Percentiles rank a stretch among this genome's conserved stretches.
These are phyloP conservation scores for Anhinga anhinga DNA, from an alignment of 2,113 vertebrate species.

Conservation along the genomic window DNA sequence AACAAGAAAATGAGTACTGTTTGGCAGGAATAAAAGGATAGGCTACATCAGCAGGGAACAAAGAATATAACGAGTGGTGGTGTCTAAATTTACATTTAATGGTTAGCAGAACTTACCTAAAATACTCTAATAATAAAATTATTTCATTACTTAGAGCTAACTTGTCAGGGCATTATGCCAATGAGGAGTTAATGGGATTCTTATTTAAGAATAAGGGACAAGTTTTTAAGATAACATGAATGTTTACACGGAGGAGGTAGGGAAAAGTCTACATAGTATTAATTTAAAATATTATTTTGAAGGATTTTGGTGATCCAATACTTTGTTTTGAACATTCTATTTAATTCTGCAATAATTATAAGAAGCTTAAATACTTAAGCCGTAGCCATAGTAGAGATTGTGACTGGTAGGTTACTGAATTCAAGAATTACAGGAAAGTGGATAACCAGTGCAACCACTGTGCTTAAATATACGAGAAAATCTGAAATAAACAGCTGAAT, in stretches of 20 bases:
- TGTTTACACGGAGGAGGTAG: background rate
- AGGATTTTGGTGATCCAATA: background rate
- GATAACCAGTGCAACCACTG: background rate
- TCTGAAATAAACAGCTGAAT: background rate
- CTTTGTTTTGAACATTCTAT: background rate
- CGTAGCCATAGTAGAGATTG: background rate
- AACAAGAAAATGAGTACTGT: background rate
- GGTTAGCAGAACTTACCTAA: background rate
- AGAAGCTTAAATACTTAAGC: background rate
- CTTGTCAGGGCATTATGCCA: background rate
- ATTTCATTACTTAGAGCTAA: background rate
- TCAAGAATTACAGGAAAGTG: background rate
- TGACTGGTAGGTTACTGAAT: background rate
- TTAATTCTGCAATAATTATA: background rate
- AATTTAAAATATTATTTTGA: background rate
- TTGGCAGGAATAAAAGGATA: background rate
- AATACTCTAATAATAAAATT: background rate
- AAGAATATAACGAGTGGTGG: background rate
- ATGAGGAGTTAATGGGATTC: background rate
- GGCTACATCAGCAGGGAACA: background rate
- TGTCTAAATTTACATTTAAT: background rate
- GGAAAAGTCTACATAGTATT: background rate
- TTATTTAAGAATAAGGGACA: background rate
- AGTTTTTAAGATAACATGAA: background rate
- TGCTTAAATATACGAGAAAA: background rate